phyloP scores from a whole-genome alignment of 1,140 invertebrate species.

The Idris sp. region DNA sequence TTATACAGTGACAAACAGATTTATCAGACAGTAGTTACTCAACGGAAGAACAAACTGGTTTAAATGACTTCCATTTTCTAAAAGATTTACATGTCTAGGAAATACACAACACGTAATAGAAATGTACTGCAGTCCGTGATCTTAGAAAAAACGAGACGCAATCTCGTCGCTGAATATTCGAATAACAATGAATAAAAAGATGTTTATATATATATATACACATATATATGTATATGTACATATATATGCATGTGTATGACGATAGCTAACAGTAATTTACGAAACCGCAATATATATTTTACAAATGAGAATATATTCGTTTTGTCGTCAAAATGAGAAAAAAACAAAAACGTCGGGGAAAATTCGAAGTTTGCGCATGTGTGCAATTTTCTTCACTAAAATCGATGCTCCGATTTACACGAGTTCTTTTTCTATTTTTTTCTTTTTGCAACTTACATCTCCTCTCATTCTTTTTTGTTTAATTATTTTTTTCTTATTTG shows the following conservation, averaged over 20 bases:
- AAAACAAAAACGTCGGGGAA: conserved; percentile 46
- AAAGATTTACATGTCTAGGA: conserved; percentile 63
- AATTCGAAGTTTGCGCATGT: conserved; percentile 58
- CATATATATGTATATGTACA: conserved; percentile 54
- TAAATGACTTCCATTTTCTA: conserved; percentile 57
- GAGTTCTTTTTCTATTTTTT: conserved; percentile 44
- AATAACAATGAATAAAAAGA: conserved; percentile 65
- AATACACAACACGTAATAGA: conserved; percentile 63
- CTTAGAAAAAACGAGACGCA: conserved; percentile 63
- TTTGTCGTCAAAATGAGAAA: conserved; percentile 53
- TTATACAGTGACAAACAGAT: conserved; percentile 50
- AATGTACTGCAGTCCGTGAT: conserved; percentile 62
- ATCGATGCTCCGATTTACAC: conserved; percentile 58
- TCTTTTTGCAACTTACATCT: conserved; percentile 34
- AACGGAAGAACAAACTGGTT: conserved; percentile 59
- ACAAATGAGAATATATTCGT: conserved; percentile 61
- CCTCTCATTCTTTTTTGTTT: conserved; percentile 2
- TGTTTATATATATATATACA: conserved; percentile 57
- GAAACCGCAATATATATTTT: conserved; percentile 64
- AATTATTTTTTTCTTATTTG: conserved; percentile 35
- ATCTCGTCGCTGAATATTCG: conserved; percentile 61
- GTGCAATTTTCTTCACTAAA: conserved; percentile 52
- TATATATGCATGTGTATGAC: conserved; percentile 56
- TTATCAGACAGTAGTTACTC: conserved; percentile 46
- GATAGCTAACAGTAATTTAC: conserved; percentile 63